A percentile compares a stretch with the other conserved stretches of the same genome.
Conservation (phyloP, 2,113 vertebrate genomes). For the Pygoscelis adeliae region DNA sequence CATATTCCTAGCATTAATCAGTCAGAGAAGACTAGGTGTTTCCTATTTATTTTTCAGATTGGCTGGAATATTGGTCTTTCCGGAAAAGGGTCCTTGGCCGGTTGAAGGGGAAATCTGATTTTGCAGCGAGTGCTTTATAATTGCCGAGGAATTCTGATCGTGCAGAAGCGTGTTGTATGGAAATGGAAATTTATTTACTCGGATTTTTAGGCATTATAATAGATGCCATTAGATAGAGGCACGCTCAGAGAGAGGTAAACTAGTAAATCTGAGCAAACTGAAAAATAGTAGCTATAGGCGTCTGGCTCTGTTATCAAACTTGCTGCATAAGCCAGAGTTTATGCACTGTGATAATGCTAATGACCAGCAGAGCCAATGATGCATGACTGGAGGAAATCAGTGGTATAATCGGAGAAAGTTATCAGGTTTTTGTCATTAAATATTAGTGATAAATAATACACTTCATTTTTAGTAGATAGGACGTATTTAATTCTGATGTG, state of each 20-base stretch:
- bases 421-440: slow-evolving; percentile 82
- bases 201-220: slow-evolving; percentile 70
- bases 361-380: slow-evolving; percentile 73
- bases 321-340: slow-evolving; percentile 77
- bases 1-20: not conserved
- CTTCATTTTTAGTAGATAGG: slow-evolving; percentile 75
- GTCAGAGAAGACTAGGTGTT: slow-evolving; percentile 36
- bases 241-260: slow-evolving; percentile 38
- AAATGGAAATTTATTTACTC: slow-evolving; percentile 56
- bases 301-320: slow-evolving; percentile 76
- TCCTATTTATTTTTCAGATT: slow-evolving; percentile 67
- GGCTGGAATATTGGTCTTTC: slow-evolving; percentile 28
- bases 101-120: slow-evolving; percentile 43
- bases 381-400: slow-evolving; percentile 77
- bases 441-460: slow-evolving; percentile 82
- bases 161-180: slow-evolving; percentile 20
- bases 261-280: slow-evolving; percentile 67
- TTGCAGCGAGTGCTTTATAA: slow-evolving; percentile 43
- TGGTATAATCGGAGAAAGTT: slow-evolving; percentile 75
- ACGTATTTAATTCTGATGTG: slow-evolving; percentile 79
- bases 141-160: slow-evolving; percentile 27
- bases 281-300: slow-evolving; percentile 69
- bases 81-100: slow-evolving; percentile 9
- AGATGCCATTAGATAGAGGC: slow-evolving; percentile 62
- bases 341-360: slow-evolving; percentile 80